Evolutionary conservation across 2,113 vertebrate genomes (phyloP), one percentile per base, ranked within the genome.

Genomic region (Kryptolebias marmoratus): DNA sequence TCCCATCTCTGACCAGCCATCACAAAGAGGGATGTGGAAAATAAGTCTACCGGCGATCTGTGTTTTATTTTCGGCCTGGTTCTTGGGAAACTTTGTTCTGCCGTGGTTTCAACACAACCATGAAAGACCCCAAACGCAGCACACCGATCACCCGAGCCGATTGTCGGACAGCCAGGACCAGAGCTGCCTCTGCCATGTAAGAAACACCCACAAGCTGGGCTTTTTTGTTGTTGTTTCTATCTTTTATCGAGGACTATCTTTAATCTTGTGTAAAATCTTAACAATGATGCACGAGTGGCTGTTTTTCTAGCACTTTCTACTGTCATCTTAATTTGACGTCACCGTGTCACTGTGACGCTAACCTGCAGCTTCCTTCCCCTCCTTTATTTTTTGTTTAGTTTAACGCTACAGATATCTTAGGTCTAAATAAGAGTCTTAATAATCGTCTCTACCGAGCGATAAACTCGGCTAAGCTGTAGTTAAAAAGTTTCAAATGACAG

Each of bases 121-220:
- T 81, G 63, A 10, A 0, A 75, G 90, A 44, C 70, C 75, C 2
- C 58, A 64, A 42, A 84, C 79, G 11, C 83, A 88, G 52, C 69
- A 81, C 18, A 61, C 58, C 42, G 70, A 86, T 18, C 60, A 30
- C 1, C 64, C 53, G 57, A 68, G 42, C 55, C 15, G 42, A 54
- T 47, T 32, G 4, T 0, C 82, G 0, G 84, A 85, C 64, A 71
- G 39, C 31, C 75, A 28, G 56, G 93, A 93, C 58, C 94, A 93
- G 65, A 94, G 88, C 90, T 94, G 94, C 77, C 89, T 94, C 42
- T 94, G 94, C 67, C 93, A 94, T 0, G 93, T 94, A 71, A 90
- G 93, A 88, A 0, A 36, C n/a, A 14, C 1, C 11, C 0, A 1
- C 27, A 28, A 11, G 4, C 47, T 0, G 15, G 0, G 18, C 12